These are phyloP conservation scores for Mus pahari DNA, from an alignment of 2,113 vertebrate species.

Conservation along the genomic window DNA sequence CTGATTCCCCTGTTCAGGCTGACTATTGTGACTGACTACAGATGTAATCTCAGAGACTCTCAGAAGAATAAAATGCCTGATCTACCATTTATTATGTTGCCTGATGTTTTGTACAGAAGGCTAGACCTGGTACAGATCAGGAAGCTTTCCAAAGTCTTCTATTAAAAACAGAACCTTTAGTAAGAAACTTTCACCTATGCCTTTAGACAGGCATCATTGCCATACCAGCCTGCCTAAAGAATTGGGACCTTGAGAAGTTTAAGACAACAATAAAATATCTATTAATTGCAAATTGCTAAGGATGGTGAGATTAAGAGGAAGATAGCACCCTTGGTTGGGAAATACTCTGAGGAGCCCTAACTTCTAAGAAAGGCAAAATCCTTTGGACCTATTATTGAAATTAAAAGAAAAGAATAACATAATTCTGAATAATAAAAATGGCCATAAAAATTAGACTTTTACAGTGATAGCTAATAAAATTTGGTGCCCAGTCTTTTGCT, in stretches of 20 bases:
- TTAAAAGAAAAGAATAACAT: conserved; percentile 47
- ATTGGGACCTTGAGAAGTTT: background rate
- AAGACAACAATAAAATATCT: background rate
- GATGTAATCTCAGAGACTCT: background rate
- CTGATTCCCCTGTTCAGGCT: background rate
- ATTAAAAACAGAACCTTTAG: background rate
- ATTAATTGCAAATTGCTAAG: conserved; percentile 31
- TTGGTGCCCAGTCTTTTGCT: background rate
- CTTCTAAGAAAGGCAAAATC: conserved; percentile 38
- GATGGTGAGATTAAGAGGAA: background rate
- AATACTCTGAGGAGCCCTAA: background rate
- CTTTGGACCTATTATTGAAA: conserved; percentile 38
- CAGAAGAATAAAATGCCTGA: background rate
- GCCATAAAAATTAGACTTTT: conserved; percentile 21
- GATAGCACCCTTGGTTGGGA: background rate
- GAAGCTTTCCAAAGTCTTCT: conserved; percentile 24
- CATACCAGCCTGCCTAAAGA: background rate
- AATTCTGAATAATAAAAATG: background rate
- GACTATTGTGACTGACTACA: background rate
- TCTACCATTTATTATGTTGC: conserved; percentile 6
- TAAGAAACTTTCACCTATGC: background rate
- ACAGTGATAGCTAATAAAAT: background rate
- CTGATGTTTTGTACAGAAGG: background rate
- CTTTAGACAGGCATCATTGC: background rate
- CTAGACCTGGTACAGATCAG: background rate